phyloP scores from a whole-genome alignment of 2,888 invertebrate genomes.

The Drosophila prolongata region DNA sequence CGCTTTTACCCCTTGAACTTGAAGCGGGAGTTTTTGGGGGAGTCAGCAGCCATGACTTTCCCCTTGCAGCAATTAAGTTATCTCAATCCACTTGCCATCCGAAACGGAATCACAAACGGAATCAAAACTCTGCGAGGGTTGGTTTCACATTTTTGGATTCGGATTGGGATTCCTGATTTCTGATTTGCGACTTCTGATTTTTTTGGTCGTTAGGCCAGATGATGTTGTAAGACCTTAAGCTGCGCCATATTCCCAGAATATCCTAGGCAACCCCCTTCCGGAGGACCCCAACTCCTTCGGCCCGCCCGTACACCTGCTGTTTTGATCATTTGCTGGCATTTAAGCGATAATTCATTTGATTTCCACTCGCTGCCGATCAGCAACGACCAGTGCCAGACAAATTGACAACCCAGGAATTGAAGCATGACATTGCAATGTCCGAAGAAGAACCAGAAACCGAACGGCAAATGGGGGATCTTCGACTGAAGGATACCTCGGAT shows the following conservation, averaged over 20 bases:
- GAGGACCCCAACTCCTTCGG: neutral
- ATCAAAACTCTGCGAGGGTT: constrained; percentile 24
- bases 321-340: constrained; percentile 45
- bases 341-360: constrained; percentile 44
- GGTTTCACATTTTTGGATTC: neutral
- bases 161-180: constrained; percentile 2
- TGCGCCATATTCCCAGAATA: neutral
- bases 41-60: neutral
- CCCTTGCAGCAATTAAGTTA: constrained; percentile 63
- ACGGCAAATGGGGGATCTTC: neutral
- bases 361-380: constrained; percentile 39
- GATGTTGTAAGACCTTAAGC: constrained; percentile 25
- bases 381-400: constrained; percentile 53
- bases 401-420: constrained; percentile 83
- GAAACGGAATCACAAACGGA: constrained; percentile 18
- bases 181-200: neutral
- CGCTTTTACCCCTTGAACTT: constrained; percentile 54
- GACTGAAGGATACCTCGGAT: constrained; percentile 9
- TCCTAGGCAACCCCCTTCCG: constrained; percentile 25
- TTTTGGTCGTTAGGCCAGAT: constrained; percentile 12
- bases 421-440: constrained; percentile 83
- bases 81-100: constrained; percentile 75
- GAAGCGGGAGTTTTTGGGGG: constrained; percentile 1
- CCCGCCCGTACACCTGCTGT: constrained; percentile 29
- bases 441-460: constrained; percentile 26